Percentiles rank a stretch among this genome's conserved stretches.
Conservation (phyloP, 2,888 invertebrate species). For the Erebia epiphron region DNA sequence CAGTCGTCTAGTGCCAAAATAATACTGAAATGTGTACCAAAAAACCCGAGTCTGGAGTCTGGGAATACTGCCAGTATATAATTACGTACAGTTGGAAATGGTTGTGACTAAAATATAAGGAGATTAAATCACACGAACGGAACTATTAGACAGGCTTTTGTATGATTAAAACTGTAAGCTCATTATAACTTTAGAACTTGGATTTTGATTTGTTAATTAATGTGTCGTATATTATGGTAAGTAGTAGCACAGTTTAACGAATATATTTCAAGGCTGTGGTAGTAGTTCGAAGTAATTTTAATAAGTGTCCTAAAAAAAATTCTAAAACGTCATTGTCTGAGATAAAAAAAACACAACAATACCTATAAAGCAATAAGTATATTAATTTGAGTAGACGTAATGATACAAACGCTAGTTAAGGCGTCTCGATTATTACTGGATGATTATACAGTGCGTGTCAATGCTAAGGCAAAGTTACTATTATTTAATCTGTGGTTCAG, state of each 20-base stretch:
- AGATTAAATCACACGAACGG: slow-evolving; percentile 9
- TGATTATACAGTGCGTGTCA: too few species aligned
- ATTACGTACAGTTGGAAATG: slow-evolving; percentile 3
- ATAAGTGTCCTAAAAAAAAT: too few species aligned
- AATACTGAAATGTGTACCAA: not conserved
- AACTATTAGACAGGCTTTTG: slow-evolving; percentile 2
- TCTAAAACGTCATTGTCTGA: too few species aligned
- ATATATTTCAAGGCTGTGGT: too few species aligned
- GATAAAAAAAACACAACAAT: too few species aligned
- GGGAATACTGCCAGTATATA: not conserved
- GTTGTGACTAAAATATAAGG: slow-evolving; percentile 17
- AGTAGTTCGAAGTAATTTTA: not conserved
- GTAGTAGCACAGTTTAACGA: too few species aligned
- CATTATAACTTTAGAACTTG: not conserved
- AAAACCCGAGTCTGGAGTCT: not conserved
- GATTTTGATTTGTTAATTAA: not conserved
- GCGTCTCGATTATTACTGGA: too few species aligned
- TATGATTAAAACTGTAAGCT: slow-evolving; percentile 9
- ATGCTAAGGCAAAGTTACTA: too few species aligned
- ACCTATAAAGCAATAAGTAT: too few species aligned
- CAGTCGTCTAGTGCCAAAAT: not conserved
- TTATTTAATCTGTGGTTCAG: too few species aligned
- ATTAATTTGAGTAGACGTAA: too few species aligned
- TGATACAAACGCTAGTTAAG: too few species aligned
- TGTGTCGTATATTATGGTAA: not conserved